Base-by-base conservation (phyloP, 2,888 invertebrate species). In the Platynereis dumerilii region DNA sequence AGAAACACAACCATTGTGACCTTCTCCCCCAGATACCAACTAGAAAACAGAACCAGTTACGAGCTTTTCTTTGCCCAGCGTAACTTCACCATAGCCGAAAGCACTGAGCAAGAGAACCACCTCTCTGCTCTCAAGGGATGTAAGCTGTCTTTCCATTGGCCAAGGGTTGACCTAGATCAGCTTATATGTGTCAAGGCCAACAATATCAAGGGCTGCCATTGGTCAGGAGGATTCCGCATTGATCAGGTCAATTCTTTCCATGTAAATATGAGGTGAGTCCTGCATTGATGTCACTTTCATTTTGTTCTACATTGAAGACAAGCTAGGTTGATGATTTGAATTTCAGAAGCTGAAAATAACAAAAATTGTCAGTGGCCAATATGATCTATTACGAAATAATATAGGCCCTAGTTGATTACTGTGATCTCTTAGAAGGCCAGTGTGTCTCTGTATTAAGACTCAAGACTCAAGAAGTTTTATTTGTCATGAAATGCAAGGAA, bases 131-230 rank as follows among this genome's bases (percentile, higher is more conserved):
- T 93, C 78, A 90, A 95, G 0, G 92, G 92, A 72, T 94, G 94
- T 81, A 92, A 91, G 83, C 90, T 96, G 85, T 92, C 97, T 22
- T 99, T 96, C 87, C 96, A 99, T 86, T 99, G 98, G 96, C 92
- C 96, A 59, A 89, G 93, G 69, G 88, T 92, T 75, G 96, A 96
- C 81, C 91, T 92, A 72, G 93, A 94, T 77, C 93, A 92, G 78
- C 86, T 95, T 76, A 87, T 98, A 57, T 94, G 96, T 85, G 92
- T 95, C 57, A 89, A 92, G 48, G 87, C 94, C 69, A 87, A 90
- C 68, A 90, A 82, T 63, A 64, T 68, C 62, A 62, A 69, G 20
- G 67, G 88, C 73, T 84, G 84, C 68, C 78, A 84, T 64, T 98
- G 97, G 97, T 96, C 96, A 0, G 94, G 94, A 58, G 96, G 96